Evolutionary conservation across 30 jellyfish, hydroid and myxozoan genomes (phyloP).

Genomic region (Catostylus mosaicus): DNA sequence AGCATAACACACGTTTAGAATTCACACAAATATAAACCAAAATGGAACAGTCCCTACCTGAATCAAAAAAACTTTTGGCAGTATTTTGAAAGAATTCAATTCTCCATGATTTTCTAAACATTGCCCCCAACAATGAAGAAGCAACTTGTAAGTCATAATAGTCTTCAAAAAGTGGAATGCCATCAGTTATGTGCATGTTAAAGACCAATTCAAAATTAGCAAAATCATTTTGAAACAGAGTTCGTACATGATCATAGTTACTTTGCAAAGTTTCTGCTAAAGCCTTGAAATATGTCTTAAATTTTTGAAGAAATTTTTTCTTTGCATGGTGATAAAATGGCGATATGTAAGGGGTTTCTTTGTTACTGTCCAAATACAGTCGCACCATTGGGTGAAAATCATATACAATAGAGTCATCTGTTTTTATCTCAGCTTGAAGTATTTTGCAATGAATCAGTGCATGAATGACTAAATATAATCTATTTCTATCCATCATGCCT

Average conservation of each 20-base stretch:
- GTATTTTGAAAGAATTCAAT: conserved; percentile 24
- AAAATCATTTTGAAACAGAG: conserved; percentile 23
- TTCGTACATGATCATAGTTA: conserved; percentile 24
- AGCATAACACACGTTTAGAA: no score
- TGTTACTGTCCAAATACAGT: conserved; percentile 9
- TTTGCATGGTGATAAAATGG: conserved; percentile 26
- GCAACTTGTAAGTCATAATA: conserved; percentile 44
- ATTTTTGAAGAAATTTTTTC: conserved; percentile 9
- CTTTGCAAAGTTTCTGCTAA: conserved; percentile 9
- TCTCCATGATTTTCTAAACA: conserved; percentile 44
- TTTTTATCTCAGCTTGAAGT: no score
- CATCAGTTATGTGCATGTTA: conserved; percentile 29
- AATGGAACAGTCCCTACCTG: background rate
- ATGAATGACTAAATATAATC: conserved; percentile 14
- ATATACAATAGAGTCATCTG: background rate
- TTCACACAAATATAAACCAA: background rate
- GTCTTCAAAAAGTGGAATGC: conserved; percentile 41
- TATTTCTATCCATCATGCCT: background rate
- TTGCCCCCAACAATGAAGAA: conserved; percentile 17
- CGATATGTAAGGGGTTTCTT: background rate
- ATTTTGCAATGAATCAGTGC: conserved; percentile 13
- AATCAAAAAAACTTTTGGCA: conserved; percentile 3
- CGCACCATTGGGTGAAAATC: conserved; percentile 55
- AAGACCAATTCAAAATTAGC: conserved; percentile 45
- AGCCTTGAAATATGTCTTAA: conserved; percentile 10